Percentiles rank a stretch among this genome's conserved stretches.
phyloP scores from a whole-genome alignment of 1,140 invertebrate genomes.

The Zaprionus camerounensis region DNA sequence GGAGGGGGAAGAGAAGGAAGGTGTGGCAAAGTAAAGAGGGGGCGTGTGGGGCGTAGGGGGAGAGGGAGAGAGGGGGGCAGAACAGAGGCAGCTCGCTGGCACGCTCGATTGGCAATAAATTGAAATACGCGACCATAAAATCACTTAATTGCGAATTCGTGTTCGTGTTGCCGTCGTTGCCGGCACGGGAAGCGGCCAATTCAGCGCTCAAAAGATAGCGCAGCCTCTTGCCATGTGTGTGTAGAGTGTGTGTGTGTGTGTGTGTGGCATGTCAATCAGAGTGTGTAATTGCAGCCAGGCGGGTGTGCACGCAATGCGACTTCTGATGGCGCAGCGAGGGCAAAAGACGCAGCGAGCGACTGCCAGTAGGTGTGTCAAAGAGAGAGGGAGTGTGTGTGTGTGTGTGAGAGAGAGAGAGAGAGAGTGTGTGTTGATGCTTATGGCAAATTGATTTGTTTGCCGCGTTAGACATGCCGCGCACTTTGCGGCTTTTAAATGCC shows the following conservation, averaged over 20 bases:
- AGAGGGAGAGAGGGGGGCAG: not conserved
- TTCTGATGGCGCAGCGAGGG: conserved; percentile 4
- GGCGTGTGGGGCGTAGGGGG: not conserved
- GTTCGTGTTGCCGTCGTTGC: conserved; percentile 66
- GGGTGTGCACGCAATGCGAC: conserved; percentile 20
- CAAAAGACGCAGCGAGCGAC: conserved; percentile 2
- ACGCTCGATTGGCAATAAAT: conserved; percentile 78
- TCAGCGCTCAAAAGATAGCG: conserved; percentile 39
- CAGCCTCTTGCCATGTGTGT: not conserved
- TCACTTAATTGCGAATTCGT: conserved; percentile 81
- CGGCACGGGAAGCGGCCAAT: conserved; percentile 49
- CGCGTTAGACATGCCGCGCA: conserved; percentile 53
- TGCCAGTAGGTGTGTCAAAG: not conserved
- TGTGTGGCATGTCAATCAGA: conserved; percentile 7
- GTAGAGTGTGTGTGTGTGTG: conserved; percentile 1
- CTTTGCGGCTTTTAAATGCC: conserved; percentile 78
- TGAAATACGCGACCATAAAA: conserved; percentile 83
- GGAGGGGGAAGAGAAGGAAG: not conserved
- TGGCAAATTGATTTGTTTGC: conserved; percentile 80
- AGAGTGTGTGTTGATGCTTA: conserved; percentile 56
- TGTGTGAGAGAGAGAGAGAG: too few relatives aligned
- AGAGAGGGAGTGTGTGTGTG: not conserved
- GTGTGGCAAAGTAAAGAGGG: not conserved
- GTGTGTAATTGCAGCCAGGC: conserved; percentile 36
- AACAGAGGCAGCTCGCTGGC: conserved; percentile 39